Base-by-base conservation (phyloP, 2,113 vertebrate species). In the Gracilinanus agilis region DNA sequence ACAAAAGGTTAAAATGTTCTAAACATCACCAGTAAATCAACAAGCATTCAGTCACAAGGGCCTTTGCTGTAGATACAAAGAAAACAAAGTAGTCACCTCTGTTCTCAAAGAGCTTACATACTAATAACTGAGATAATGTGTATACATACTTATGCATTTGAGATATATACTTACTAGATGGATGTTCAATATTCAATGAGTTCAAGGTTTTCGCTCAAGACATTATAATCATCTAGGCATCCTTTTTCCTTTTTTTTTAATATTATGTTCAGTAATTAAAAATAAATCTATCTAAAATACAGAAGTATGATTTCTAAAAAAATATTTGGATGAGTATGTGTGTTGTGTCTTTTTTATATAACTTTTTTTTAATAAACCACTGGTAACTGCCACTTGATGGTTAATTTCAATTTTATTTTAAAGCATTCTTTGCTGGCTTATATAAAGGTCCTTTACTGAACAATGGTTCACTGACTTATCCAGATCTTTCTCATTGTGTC, bases 401-500 rank as follows among this genome's bases (percentile, higher is more conserved):
- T 94, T 95, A 92, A 95, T 88, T 92, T 29, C 92, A 95, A 88
- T 1, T 58, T 21, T 88, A 2, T 93, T 44, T 44, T 27, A 44
- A 40, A 54, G 11, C 21, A 88, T 25, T 92, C 25, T 95, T 97
- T 92, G 8, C 7, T 94, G 90, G 90, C 0, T 44, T 92, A 9
- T 91, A 92, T 90, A 90, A 1, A 94, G 54, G 24, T 8, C 55
- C 27, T 95, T 96, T 91, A n/a, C 11, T 44, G 44, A 95, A 34
- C 88, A 93, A 19, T 1, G 92, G 91, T 93, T 95, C 54, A 11
- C 13, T 54, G 10, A 44, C 94, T 56, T 90, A 61, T 16, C 54
- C 23, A 53, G 94, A 23, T 92, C 16, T 53, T 94, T 96, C 88
- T 96, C 54, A 23, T 55, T 96, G 92, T 95, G 11, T 55, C 96